A percentile compares a stretch with the other conserved stretches of the same genome.
phyloP scores from a whole-genome alignment of 2,888 invertebrate genomes.

The Lepidonotus clava region DNA sequence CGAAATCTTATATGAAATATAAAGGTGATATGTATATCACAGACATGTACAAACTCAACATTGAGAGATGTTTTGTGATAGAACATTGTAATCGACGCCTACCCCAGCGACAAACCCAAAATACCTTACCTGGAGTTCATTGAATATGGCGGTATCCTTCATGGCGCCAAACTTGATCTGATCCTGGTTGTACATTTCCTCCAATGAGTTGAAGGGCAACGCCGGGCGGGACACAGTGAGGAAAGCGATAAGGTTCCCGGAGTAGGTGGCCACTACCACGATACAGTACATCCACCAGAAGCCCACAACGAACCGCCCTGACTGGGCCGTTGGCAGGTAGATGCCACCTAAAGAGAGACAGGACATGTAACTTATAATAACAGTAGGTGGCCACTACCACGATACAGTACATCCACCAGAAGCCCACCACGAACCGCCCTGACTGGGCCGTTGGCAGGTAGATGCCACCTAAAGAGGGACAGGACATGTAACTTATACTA shows the following conservation, averaged over 20 bases:
- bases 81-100: too few relatives aligned
- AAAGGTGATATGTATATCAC: too few relatives aligned
- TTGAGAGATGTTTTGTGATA: too few relatives aligned
- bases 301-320: conserved; percentile 55
- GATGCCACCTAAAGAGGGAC: conserved; percentile 29
- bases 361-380: not conserved
- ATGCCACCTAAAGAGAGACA: conserved; percentile 34
- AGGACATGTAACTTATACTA: not conserved
- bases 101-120: too few relatives aligned
- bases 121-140: conserved; percentile 5
- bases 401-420: conserved; percentile 60
- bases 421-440: conserved; percentile 54
- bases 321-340: conserved; percentile 52
- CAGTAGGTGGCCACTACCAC: conserved; percentile 24
- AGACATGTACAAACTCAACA: too few relatives aligned
- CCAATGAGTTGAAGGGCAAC: conserved; percentile 50
- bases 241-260: conserved; percentile 60
- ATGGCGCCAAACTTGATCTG: conserved; percentile 39
- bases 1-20: too few relatives aligned
- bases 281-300: conserved; percentile 60
- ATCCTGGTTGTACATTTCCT: conserved; percentile 46
- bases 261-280: conserved; percentile 57
- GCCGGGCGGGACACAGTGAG: conserved; percentile 52
- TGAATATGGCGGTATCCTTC: conserved; percentile 16
- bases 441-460: conserved; percentile 55